phyloP scores from a whole-genome alignment of 1,140 invertebrate genomes.

The Macrocentrus cingulum region DNA sequence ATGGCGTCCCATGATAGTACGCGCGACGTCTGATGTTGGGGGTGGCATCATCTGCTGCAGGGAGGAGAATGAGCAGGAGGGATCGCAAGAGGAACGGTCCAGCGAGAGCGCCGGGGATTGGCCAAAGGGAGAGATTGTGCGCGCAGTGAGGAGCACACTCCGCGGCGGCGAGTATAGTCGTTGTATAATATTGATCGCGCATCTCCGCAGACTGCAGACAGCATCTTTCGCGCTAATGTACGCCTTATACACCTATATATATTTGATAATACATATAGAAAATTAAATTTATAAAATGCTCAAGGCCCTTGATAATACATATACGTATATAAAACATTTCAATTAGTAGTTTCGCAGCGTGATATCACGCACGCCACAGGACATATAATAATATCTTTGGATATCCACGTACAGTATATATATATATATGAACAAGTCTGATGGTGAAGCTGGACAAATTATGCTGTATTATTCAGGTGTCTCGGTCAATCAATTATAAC shows the following conservation, averaged over 20 bases:
- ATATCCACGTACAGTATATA: constrained; percentile 56
- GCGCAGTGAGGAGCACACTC: constrained; percentile 27
- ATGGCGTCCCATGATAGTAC: constrained; percentile 59
- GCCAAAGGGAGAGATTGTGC: constrained; percentile 33
- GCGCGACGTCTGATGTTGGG: constrained; percentile 52
- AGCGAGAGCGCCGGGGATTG: no score
- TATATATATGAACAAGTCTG: constrained; percentile 57
- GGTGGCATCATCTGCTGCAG: constrained; percentile 18
- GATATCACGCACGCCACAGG: no score
- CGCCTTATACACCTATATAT: no score
- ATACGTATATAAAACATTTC: no score
- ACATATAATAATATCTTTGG: no score
- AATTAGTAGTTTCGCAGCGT: no score
- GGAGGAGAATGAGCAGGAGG: not conserved
- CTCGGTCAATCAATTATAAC: constrained; percentile 55
- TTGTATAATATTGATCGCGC: constrained; percentile 57
- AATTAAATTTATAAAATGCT: no score
- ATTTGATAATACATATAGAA: no score
- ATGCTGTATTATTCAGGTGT: constrained; percentile 52
- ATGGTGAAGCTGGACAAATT: constrained; percentile 58
- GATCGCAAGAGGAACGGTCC: constrained; percentile 4
- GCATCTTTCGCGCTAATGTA: no score
- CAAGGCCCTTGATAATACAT: no score
- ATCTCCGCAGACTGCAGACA: constrained; percentile 54
- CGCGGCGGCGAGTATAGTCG: no score